Percentiles rank a stretch among this genome's conserved stretches.
phyloP scores from a whole-genome alignment of 2,797 vertebrate genomes.

The Iguana delicatissima region DNA sequence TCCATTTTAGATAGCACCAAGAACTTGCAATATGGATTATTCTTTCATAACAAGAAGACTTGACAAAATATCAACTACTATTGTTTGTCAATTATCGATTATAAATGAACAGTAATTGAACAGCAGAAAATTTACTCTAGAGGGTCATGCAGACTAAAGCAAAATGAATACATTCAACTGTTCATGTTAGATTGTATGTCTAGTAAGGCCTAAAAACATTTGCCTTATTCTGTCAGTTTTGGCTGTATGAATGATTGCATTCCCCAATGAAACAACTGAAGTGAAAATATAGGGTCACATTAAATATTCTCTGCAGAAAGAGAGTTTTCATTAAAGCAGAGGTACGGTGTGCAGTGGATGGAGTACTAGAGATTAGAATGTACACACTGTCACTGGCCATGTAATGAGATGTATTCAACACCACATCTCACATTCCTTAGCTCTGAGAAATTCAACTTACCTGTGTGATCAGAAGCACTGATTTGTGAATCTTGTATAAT shows the following conservation, averaged over 20 bases:
- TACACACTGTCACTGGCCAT: not conserved
- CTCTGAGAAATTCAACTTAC: constrained; percentile 74
- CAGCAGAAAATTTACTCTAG: not conserved
- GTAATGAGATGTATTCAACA: constrained; percentile 1
- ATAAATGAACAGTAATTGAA: not conserved
- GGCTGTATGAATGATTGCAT: not conserved
- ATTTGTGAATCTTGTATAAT: constrained; percentile 88
- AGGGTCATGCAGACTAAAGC: not conserved
- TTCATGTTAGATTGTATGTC: not conserved
- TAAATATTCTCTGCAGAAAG: not conserved
- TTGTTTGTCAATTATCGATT: not conserved
- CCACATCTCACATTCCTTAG: fast-evolving
- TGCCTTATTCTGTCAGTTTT: not conserved
- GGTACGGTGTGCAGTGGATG: not conserved
- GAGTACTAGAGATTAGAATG: not conserved
- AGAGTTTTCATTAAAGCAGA: not conserved
- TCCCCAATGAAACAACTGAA: not conserved
- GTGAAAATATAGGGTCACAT: not conserved
- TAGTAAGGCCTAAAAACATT: not conserved
- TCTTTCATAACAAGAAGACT: not conserved
- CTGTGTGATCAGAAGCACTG: constrained; percentile 81
- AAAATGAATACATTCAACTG: not conserved
- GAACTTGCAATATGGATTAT: not conserved
- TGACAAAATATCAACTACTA: not conserved
- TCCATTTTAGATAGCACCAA: not conserved